Evolutionary conservation across 2,113 vertebrate species (phyloP).

Genomic region (Brienomyrus longianalis): DNA sequence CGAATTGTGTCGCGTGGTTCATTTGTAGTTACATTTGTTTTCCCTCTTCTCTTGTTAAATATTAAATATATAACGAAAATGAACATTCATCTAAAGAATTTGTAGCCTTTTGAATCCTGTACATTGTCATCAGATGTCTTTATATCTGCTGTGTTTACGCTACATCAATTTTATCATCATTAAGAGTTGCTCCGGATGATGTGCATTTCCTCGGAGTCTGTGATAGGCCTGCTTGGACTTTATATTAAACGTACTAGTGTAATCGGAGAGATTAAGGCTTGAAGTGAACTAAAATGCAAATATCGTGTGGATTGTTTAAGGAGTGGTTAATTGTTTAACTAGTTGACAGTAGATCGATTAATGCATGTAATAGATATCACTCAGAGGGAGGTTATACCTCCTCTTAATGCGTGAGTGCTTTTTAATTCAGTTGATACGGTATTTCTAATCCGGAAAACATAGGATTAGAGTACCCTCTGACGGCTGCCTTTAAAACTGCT

Average conservation of each 20-base stretch:
- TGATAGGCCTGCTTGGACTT: not conserved
- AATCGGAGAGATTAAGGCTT: not conserved
- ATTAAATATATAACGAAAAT: not conserved
- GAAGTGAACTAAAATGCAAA: not conserved
- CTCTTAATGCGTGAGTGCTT: not conserved
- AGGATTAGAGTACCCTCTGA: conserved; percentile 62
- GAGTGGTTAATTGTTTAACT: not conserved
- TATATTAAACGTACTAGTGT: not conserved
- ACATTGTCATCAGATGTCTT: not conserved
- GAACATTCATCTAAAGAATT: not conserved
- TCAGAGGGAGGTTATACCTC: not conserved
- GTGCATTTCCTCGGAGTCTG: not conserved
- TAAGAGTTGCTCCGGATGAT: not conserved
- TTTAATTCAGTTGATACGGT: not conserved
- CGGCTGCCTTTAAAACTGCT: conserved; percentile 39
- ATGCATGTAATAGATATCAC: not conserved
- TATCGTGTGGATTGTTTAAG: not conserved
- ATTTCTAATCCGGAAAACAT: conserved; percentile 23
- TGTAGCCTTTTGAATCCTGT: not conserved
- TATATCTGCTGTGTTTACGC: not conserved
- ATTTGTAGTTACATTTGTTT: not conserved
- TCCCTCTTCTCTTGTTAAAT: not conserved
- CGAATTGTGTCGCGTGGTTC: not conserved
- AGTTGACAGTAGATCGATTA: not conserved
- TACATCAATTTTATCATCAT: not conserved